Base-by-base conservation (phyloP, 2,888 invertebrate species). In the Euplexia lucipara region DNA sequence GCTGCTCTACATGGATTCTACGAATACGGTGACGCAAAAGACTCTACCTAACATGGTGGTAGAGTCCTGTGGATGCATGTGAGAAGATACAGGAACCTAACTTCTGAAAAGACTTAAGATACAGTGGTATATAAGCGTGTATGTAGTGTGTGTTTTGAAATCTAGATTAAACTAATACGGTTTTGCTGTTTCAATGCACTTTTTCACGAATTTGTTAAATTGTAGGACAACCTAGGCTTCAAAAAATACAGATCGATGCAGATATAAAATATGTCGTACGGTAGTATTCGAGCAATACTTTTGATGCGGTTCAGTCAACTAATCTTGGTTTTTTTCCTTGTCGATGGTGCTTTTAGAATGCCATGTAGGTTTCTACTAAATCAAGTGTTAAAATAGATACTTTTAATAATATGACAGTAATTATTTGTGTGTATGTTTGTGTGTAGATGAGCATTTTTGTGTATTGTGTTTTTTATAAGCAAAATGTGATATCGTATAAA, bases 21-120 rank as follows among this genome's bases (percentile, higher is more conserved):
- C 97, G 81, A 97, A 97, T 80, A 97, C 97, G 4, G 96, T 97
- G 74, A 97, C 97, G 47, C 97, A 97, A 82, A 98, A 97, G 86
- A 97, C 97, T 1, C 90, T 98, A 66, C 98, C 98, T 0, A 98
- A 98, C 83, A 98, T 98, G 98, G 97, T 98, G 42, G 98, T 98
- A n/a, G 98, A 98, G 81, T 97, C 97, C 7, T 98, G 98, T 88
- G 98, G 98, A 18, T 98, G 98, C 86, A 97, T 98, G 97, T 98
- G 89, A 89, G 41, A 41, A 1, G 8, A 6, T 12, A 56, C 1
- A 51, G 30, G n/a, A n/a, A 0, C 39, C 14, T 48, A 70, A 30
- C n/a, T 16, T 39, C n/a, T 44, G 34, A 37, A 48, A 12, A 0
- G 18, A 44, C 22, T 35, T n/a, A 16, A 34, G 22, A 34, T 32